A percentile compares a stretch with the other conserved stretches of the same genome.
phyloP scores from a whole-genome alignment of 2,888 invertebrate genomes.

The Cactoblastis cactorum region DNA sequence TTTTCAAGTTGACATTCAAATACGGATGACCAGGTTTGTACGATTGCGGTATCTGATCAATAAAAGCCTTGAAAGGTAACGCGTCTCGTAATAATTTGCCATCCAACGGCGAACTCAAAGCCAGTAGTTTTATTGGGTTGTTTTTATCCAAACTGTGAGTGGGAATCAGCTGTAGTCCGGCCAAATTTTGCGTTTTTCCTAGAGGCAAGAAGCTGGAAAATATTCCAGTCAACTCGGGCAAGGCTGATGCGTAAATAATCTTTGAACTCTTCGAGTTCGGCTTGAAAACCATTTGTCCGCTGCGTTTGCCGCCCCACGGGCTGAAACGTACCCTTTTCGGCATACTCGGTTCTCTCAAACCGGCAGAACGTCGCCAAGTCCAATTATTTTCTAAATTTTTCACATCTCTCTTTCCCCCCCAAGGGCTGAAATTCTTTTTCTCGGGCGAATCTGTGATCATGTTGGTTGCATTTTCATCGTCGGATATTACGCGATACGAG shows the following conservation, averaged over 20 bases:
- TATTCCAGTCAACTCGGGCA: slow-evolving; percentile 59
- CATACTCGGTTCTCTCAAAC: slow-evolving; percentile 64
- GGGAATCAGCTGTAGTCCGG: slow-evolving; percentile 55
- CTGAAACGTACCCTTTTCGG: slow-evolving; percentile 70
- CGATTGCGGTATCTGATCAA: slow-evolving; percentile 49
- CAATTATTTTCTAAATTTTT: slow-evolving; percentile 50
- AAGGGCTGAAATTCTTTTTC: slow-evolving; percentile 67
- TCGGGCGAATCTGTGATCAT: slow-evolving; percentile 30
- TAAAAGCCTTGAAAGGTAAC: slow-evolving; percentile 52
- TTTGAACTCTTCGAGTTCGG: slow-evolving; percentile 53
- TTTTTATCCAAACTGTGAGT: slow-evolving; percentile 51
- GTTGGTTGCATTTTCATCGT: slow-evolving; percentile 42
- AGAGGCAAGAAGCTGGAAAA: slow-evolving; percentile 53
- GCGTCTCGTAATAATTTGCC: slow-evolving; percentile 46
- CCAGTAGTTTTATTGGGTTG: slow-evolving; percentile 56
- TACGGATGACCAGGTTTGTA: slow-evolving; percentile 67
- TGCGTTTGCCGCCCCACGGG: slow-evolving; percentile 71
- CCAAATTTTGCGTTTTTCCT: slow-evolving; percentile 40
- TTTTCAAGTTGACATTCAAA: slow-evolving; percentile 57
- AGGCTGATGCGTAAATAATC: slow-evolving; percentile 54
- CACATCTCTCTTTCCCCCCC: slow-evolving; percentile 60
- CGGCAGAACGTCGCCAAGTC: slow-evolving; percentile 60
- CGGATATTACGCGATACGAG: slow-evolving; percentile 25
- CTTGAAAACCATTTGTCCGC: slow-evolving; percentile 62
- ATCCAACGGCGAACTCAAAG: slow-evolving; percentile 47